Percentiles rank a stretch among this genome's conserved stretches.
These are phyloP conservation scores for Halcyon leucocephala DNA, from an alignment of 2,797 vertebrate genomes.

Conservation along the genomic window DNA sequence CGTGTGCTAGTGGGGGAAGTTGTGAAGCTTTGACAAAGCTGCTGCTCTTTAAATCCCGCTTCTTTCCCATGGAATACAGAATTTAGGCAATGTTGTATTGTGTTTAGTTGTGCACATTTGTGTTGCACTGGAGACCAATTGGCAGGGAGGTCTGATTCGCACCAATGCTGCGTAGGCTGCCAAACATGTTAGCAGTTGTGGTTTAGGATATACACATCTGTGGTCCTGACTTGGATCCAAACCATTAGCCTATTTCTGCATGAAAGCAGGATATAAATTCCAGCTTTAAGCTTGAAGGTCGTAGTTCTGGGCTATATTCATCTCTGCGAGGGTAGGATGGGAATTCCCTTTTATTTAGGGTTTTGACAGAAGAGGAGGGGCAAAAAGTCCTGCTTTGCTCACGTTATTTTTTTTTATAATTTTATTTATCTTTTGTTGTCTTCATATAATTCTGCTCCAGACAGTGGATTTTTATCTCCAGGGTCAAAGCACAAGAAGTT, in stretches of 20 bases:
- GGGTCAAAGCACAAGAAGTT: background rate
- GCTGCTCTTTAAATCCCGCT: accelerated
- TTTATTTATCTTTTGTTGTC: background rate
- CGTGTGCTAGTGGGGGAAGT: background rate
- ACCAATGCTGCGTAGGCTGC: background rate
- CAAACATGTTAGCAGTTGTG: background rate
- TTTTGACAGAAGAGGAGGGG: background rate
- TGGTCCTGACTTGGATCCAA: background rate
- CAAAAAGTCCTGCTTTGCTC: background rate
- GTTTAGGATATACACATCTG: background rate
- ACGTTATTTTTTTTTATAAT: background rate
- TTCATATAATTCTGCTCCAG: background rate
- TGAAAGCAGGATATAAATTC: background rate
- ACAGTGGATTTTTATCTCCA: background rate
- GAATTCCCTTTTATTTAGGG: background rate
- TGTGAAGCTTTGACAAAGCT: background rate
- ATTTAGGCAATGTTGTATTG: accelerated
- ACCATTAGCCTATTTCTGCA: background rate
- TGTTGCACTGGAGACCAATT: background rate
- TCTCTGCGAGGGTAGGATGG: background rate
- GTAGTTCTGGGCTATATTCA: accelerated
- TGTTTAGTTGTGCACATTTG: background rate
- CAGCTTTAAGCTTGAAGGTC: background rate
- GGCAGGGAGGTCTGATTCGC: background rate
- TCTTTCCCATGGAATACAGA: background rate